Conservation (phyloP, 1,140 invertebrate species). For the Melipona quadrifasciata region DNA sequence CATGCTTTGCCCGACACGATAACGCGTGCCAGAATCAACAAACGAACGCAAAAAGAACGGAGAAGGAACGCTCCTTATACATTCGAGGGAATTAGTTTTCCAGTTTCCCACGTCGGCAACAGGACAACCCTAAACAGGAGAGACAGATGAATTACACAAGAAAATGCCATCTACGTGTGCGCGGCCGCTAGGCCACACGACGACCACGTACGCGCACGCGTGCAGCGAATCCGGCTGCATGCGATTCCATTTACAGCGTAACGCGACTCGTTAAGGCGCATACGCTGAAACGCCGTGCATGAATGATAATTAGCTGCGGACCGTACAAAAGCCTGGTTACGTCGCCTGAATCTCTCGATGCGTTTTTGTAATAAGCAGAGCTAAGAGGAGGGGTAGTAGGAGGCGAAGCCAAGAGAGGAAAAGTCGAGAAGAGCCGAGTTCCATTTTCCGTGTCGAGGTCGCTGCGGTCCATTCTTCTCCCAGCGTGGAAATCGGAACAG, state of each 20-base stretch:
- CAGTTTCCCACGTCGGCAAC: conserved; percentile 37
- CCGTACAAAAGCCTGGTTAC: conserved; percentile 44
- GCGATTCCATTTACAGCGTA: conserved; percentile 55
- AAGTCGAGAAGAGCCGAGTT: background rate
- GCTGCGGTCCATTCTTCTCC: conserved; percentile 15
- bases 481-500: conserved; percentile 39
- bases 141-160: conserved; percentile 44
- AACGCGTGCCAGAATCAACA: too few relatives aligned
- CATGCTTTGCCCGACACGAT: too few relatives aligned
- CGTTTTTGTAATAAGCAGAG: conserved; percentile 30
- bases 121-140: background rate
- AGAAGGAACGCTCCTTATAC: too few relatives aligned
- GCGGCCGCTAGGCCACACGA: background rate
- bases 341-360: conserved; percentile 28
- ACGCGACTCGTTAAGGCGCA: conserved; percentile 61
- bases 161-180: conserved; percentile 15
- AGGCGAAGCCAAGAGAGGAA: conserved; percentile 7
- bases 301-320: conserved; percentile 60
- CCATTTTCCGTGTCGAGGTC: conserved; percentile 38
- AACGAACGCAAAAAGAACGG: too few relatives aligned
- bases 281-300: conserved; percentile 36
- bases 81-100: conserved; percentile 41
- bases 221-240: background rate
- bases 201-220: background rate
- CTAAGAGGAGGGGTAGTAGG: background rate